These are phyloP conservation scores for Phyllotis vaccarum DNA, from an alignment of 2,797 vertebrate species.

Conservation along the genomic window DNA sequence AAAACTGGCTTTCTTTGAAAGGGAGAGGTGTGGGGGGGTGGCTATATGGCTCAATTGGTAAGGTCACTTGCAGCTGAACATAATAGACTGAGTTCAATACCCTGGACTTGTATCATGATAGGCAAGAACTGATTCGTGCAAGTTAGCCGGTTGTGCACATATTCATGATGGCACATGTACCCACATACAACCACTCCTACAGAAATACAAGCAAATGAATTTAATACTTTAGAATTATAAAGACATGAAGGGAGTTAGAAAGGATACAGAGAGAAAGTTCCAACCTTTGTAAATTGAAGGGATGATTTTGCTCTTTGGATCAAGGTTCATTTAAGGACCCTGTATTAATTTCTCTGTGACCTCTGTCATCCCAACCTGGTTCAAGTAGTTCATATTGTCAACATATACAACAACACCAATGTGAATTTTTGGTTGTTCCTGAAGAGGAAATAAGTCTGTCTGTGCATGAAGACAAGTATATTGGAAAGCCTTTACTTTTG, in stretches of 20 bases:
- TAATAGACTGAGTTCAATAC: neutral
- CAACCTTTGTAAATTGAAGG: constrained; percentile 2
- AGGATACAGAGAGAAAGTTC: neutral
- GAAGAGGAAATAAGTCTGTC: neutral
- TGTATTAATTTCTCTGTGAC: neutral
- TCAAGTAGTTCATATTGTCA: neutral
- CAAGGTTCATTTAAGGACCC: neutral
- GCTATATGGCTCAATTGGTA: neutral
- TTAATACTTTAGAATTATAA: no score
- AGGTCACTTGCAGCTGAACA: neutral
- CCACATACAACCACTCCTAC: neutral
- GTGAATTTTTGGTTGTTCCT: neutral
- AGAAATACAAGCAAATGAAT: neutral
- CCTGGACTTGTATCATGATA: neutral
- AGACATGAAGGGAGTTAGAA: neutral
- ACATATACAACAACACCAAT: neutral
- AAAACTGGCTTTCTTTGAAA: neutral
- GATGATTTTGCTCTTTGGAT: neutral
- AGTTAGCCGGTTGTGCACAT: neutral
- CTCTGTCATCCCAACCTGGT: neutral
- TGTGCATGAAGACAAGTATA: neutral
- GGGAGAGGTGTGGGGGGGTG: neutral
- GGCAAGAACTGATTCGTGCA: neutral
- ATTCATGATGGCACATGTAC: neutral
- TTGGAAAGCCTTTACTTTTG: neutral